phyloP scores from a whole-genome alignment of 1,140 invertebrate species.

The Heliconius nattereri region DNA sequence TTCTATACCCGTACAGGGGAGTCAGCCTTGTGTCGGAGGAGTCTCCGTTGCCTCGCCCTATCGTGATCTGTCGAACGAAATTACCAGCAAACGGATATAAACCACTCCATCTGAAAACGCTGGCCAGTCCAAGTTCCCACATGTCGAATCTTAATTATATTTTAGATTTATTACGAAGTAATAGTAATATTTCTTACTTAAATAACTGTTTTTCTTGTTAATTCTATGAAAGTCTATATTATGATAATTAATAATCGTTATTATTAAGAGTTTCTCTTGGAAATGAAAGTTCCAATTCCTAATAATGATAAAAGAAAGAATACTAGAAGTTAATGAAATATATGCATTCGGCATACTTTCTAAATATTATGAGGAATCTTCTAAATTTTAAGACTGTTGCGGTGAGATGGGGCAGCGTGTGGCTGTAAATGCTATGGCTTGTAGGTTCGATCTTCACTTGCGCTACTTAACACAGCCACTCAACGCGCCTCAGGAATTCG shows the following conservation, averaged over 20 bases:
- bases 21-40: conserved; percentile 6
- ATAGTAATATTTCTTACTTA: background rate
- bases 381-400: background rate
- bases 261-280: background rate
- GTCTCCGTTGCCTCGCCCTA: conserved; percentile 20
- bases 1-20: background rate
- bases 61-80: conserved; percentile 32
- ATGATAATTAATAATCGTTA: background rate
- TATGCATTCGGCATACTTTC: conserved; percentile 2
- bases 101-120: conserved; percentile 31
- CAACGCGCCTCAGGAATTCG: too few relatives aligned
- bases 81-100: conserved; percentile 37
- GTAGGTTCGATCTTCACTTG: too few relatives aligned
- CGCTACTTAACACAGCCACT: too few relatives aligned
- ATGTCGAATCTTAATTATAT: conserved; percentile 17
- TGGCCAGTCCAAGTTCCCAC: conserved; percentile 29
- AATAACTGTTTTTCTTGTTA: background rate
- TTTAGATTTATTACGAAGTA: conserved; percentile 9
- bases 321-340: background rate
- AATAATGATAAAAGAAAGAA: background rate
- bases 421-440: too few relatives aligned
- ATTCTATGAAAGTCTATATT: background rate
- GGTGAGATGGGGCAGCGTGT: too few relatives aligned
- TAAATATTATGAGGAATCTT: background rate
- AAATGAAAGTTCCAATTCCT: background rate